A percentile compares a stretch with the other conserved stretches of the same genome.
Conservation (phyloP, 1,140 invertebrate genomes). For the Conopomorpha cramerella region DNA sequence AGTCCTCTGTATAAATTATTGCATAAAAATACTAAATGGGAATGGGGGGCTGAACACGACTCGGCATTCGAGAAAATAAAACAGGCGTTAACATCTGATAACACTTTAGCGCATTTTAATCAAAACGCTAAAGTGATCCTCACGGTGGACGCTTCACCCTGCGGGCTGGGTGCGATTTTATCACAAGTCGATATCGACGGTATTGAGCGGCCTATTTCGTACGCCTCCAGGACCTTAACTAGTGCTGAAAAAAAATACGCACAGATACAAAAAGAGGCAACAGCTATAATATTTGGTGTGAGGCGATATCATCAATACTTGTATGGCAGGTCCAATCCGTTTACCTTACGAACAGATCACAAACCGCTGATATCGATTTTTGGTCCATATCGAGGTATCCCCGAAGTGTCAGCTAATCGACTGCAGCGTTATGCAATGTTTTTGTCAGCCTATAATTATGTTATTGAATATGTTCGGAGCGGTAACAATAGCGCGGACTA, state of each 20-base stretch:
- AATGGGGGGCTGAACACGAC: constrained; percentile 11
- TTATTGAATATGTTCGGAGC: constrained; percentile 3
- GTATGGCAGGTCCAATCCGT: constrained; percentile 9
- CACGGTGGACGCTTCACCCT: constrained; percentile 15
- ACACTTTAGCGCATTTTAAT: constrained; percentile 26
- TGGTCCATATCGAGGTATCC: constrained; percentile 2
- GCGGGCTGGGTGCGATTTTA: constrained; percentile 15
- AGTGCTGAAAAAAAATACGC: constrained; percentile 33
- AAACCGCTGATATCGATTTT: constrained; percentile 3
- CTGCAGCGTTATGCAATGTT: constrained; percentile 4
- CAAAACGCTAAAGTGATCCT: constrained; percentile 17
- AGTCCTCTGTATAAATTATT: constrained; percentile 16
- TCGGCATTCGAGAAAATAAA: constrained; percentile 14
- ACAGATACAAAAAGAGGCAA: constrained; percentile 42
- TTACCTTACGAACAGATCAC: constrained; percentile 2
- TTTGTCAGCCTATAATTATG: constrained; percentile 2
- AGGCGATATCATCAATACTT: constrained; percentile 29
- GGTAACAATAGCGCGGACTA: constrained; percentile 4
- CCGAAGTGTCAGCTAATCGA: constrained; percentile 3
- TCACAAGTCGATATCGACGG: constrained; percentile 11
- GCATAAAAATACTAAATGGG: constrained; percentile 7
- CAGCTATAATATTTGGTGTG: constrained; percentile 35
- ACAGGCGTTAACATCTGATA: constrained; percentile 11
- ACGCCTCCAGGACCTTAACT: constrained; percentile 32
- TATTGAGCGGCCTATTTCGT: constrained; percentile 26